Base-by-base conservation (phyloP, 2,888 invertebrate species). In the Caenorhabditis zanzibari region DNA sequence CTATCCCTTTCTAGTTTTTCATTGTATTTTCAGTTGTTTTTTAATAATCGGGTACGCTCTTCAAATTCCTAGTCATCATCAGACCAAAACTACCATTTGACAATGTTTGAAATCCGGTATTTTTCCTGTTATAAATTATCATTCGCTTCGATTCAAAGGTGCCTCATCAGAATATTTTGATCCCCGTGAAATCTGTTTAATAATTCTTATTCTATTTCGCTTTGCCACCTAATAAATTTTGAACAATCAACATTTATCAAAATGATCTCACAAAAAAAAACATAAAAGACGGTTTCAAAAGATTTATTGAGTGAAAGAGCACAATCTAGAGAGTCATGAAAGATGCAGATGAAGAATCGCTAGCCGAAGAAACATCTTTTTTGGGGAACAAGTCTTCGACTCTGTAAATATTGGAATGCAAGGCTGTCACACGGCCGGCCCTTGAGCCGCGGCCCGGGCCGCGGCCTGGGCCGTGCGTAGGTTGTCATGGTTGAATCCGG, bases 21-120 rank as follows among this genome's bases (percentile, higher is more conserved):
- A 58, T 68, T 47, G n/a, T 26, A n/a, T 54, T 38, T 74, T 64
- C 74, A 64, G 64, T 64, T 74, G 38, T 52, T 63, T 64, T 44
- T 41, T 14, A 52, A 47, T 41, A n/a, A 9, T 32, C 76, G 68
- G 68, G 59, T 69, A 28, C 26, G 24, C 63, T n/a, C n/a, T 63
- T 64, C 26, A 14, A 69, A 69, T 54, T 71, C 61, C 69, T 71
- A 77, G 77, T 77, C 61, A 71, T 77, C 77, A 63, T 77, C 68
- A 59, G 68, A 76, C 68, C 56, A 76, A 76, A 58, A 69, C 69
- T 44, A 69, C 54, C 68, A 61, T 58, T 41, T 71, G 72, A 47
- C 68, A 32, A 44, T 63, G 26, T 9, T 28, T 28, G 12, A 52
- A 74, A 54, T 56, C 59, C 68, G 76, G 76, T 59, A 47, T 47